Evolutionary conservation across 2,888 invertebrate genomes (phyloP), one percentile per base, ranked within the genome.

Genomic region (Metopia argyrocephala): DNA sequence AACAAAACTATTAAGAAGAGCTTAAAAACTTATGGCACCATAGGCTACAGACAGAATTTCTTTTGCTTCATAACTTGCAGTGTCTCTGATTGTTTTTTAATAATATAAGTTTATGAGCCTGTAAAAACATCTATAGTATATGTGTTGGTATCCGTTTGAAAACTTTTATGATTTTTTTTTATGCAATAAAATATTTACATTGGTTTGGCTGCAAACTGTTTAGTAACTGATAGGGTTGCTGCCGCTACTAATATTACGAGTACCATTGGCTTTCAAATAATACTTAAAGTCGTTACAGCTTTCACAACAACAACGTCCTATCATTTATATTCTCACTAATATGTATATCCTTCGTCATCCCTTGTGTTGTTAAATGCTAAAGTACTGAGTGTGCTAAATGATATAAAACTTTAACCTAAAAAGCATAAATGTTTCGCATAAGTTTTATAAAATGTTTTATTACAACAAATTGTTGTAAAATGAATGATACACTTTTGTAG

Each of bases 391-490:
- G 38, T 52, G 50, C 38, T 71, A 45, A 68, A 52, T 52, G 59
- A 45, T 52, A 52, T 52, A 66, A 66, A 65, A 48, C 59, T 75
- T 79, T 75, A 75, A 79, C 79, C 74, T 70, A 65, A 79, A 79
- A 71, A 68, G 68, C 71, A 76, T 73, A 80, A 80, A 71, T 80
- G 76, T 73, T 80, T 76, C 57, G 68, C 79, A 71, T 73, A 83
- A 85, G 86, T 88, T 89, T 88, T 89, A 89, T 89, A 88, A 87
- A 89, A 89, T 89, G 87, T 89, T 89, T 89, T 89, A 89, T 89
- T 89, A 89, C 85, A 87, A 89, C 89, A 89, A 89, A 89, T 89
- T 89, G 89, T 82, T n/a, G n/a, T n/a, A n/a, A n/a, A n/a, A n/a
- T n/a, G n/a, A n/a, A n/a, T n/a, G n/a, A n/a, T n/a, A n/a, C n/a